phyloP scores from a whole-genome alignment of 1,140 invertebrate species.

The Drosophila nikananu region DNA sequence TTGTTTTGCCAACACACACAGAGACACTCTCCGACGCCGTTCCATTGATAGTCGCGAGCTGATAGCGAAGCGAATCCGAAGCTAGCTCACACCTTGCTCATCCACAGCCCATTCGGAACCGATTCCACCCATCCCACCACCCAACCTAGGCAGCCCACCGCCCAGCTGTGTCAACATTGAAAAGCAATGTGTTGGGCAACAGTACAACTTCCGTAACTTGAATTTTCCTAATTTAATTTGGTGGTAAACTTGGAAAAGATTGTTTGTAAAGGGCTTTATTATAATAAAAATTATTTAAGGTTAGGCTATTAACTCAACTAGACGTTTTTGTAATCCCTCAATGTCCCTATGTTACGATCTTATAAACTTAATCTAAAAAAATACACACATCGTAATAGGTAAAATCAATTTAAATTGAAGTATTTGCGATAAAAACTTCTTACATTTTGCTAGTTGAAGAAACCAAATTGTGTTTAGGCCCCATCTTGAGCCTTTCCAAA shows the following conservation, averaged over 20 bases:
- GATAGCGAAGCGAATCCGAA: constrained; percentile 23
- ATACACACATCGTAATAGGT: too few species aligned
- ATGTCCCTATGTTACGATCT: too few species aligned
- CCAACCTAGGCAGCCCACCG: background rate
- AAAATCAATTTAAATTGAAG: too few species aligned
- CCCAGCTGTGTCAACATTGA: constrained; percentile 71
- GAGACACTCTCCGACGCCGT: background rate
- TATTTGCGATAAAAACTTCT: too few species aligned
- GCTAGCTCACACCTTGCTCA: constrained; percentile 30
- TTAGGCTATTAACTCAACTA: too few species aligned
- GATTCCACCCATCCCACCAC: background rate
- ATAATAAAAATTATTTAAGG: too few species aligned
- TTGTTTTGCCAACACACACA: constrained; percentile 59
- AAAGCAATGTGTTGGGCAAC: constrained; percentile 19
- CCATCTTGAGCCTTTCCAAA: too few species aligned
- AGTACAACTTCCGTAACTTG: background rate
- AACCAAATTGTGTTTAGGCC: background rate
- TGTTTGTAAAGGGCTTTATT: background rate
- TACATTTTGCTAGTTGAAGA: too few species aligned
- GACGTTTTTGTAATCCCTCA: too few species aligned
- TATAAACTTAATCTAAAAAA: too few species aligned
- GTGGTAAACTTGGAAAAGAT: too few species aligned
- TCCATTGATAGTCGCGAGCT: constrained; percentile 67
- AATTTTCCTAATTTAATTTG: background rate
- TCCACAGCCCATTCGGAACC: constrained; percentile 7